Percentiles rank a stretch among this genome's conserved stretches.
phyloP scores from a whole-genome alignment of 2,888 invertebrate species.

The Stomorhina lunata region DNA sequence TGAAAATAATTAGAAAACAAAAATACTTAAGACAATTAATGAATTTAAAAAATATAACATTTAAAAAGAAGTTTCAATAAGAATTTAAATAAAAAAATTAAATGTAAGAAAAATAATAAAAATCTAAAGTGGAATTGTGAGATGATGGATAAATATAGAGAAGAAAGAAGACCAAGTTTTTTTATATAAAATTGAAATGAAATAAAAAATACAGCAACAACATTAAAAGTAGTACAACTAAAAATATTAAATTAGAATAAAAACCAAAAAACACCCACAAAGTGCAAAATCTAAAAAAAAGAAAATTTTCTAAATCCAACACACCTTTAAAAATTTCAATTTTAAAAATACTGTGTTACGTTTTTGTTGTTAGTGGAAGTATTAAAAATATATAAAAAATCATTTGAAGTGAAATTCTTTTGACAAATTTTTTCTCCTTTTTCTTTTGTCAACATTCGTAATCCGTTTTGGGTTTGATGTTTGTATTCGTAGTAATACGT shows the following conservation, averaged over 20 bases:
- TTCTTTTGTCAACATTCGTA: constrained; percentile 16
- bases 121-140: neutral
- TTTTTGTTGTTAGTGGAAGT: constrained; percentile 7
- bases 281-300: constrained; percentile 23
- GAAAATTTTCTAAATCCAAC: constrained; percentile 9
- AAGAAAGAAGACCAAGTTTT: constrained; percentile 31
- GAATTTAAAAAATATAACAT: constrained; percentile 25
- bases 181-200: constrained; percentile 3
- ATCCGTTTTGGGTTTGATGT: constrained; percentile 40
- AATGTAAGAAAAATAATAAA: neutral
- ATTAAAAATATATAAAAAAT: neutral
- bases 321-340: constrained; percentile 11
- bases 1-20: constrained; percentile 32
- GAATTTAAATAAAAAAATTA: constrained; percentile 29
- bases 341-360: neutral
- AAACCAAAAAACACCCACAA: constrained; percentile 29
- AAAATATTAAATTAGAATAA: neutral
- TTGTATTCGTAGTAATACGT: constrained; percentile 57
- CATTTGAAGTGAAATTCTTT: constrained; percentile 29
- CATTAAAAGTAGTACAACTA: constrained; percentile 15
- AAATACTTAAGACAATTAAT: constrained; percentile 32
- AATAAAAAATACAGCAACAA: constrained; percentile 12
- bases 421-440: constrained; percentile 2
- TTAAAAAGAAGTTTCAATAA: constrained; percentile 30
- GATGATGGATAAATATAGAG: neutral